These are phyloP conservation scores for Leptocoma aspasia DNA, from an alignment of 2,113 vertebrate species.

Conservation along the genomic window DNA sequence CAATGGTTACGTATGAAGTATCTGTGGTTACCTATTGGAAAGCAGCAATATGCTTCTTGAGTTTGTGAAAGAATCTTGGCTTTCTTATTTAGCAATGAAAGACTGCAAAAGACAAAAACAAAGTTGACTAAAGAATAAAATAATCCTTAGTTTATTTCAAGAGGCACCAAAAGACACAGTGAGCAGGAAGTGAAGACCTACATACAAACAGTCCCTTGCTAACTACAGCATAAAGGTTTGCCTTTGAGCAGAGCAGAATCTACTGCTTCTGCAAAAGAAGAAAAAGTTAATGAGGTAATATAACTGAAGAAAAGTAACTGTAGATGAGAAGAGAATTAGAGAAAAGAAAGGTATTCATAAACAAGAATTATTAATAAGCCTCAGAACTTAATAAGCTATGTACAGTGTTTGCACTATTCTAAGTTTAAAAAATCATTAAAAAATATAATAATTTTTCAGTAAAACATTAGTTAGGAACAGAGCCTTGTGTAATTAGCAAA, in stretches of 20 bases:
- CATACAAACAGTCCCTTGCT: neutral
- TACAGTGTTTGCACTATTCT: neutral
- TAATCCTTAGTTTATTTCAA: neutral
- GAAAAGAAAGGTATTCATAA: neutral
- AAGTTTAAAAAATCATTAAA: neutral
- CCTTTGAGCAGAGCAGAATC: neutral
- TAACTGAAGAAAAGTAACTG: neutral
- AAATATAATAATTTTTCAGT: neutral
- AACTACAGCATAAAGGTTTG: neutral
- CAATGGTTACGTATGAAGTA: slow-evolving; percentile 59
- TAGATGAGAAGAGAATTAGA: neutral
- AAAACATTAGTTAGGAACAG: neutral
- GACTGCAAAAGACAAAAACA: neutral
- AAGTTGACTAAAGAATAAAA: neutral
- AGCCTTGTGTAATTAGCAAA: neutral
- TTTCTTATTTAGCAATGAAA: slow-evolving; percentile 15
- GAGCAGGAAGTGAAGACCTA: neutral
- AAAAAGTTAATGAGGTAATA: neutral
- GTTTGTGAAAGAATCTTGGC: neutral
- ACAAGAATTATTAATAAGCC: neutral
- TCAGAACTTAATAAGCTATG: neutral
- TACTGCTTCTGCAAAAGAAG: neutral
- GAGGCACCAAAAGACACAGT: neutral
- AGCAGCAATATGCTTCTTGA: neutral
- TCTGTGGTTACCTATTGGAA: slow-evolving; percentile 23